Conservation (phyloP, 2,113 vertebrate species). For the Coptodon bakossiorum region DNA sequence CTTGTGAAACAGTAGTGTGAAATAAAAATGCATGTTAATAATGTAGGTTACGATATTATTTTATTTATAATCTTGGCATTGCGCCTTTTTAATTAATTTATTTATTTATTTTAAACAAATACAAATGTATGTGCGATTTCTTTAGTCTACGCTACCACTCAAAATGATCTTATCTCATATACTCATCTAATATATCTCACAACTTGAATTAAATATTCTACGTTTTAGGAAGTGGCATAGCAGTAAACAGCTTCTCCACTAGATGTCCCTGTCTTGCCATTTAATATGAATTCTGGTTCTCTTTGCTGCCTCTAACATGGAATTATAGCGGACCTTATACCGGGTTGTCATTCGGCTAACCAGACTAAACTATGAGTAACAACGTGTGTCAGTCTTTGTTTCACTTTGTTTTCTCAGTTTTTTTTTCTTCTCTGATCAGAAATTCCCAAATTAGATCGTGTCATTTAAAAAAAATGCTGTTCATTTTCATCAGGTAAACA, state of each 20-base stretch:
- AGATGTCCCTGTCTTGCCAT: constrained; percentile 14
- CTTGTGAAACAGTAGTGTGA: not conserved
- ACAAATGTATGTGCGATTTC: not conserved
- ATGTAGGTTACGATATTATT: not conserved
- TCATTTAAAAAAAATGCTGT: not conserved
- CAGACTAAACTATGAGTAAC: not conserved
- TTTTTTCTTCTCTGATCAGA: not conserved
- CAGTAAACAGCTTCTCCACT: not conserved
- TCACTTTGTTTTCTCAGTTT: not conserved
- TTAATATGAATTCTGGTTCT: not conserved
- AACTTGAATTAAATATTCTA: not conserved
- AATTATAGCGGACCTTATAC: not conserved
- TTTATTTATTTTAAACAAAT: not conserved
- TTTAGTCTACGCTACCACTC: not conserved
- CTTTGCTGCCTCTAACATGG: not conserved
- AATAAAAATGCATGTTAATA: not conserved
- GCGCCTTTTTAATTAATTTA: not conserved
- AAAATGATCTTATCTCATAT: not conserved
- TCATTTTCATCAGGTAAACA: not conserved
- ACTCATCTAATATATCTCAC: not conserved
- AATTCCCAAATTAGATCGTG: not conserved
- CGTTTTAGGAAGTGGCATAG: not conserved
- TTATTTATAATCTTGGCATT: not conserved
- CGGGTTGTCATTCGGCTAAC: not conserved
- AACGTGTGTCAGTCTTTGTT: not conserved